Conservation (phyloP, 1,140 invertebrate species). For the Leptopilina boulardi region DNA sequence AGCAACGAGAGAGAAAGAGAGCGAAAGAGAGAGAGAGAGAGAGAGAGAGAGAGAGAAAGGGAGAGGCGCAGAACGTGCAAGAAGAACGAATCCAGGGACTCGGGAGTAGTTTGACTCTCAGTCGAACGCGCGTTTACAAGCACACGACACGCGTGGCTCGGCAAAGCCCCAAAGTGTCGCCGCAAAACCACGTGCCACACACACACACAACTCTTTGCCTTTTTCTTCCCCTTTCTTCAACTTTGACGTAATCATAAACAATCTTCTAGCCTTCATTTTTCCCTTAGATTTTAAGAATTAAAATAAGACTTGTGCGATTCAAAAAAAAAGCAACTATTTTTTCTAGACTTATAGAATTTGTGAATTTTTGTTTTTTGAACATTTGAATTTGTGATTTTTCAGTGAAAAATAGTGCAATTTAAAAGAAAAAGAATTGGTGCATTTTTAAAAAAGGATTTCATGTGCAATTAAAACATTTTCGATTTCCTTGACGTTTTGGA, state of each 20-base stretch:
- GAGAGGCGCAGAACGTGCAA: constrained; percentile 49
- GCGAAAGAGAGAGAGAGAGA: constrained; percentile 48
- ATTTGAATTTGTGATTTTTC: too few relatives aligned
- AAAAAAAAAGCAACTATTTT: too few relatives aligned
- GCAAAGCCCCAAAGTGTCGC: constrained; percentile 57
- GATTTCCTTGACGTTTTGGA: background rate
- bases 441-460: background rate
- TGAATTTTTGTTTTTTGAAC: too few relatives aligned
- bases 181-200: constrained; percentile 63
- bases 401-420: too few relatives aligned
- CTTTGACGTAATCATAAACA: background rate
- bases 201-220: background rate
- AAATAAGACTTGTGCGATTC: too few relatives aligned
- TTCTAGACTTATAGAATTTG: too few relatives aligned
- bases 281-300: too few relatives aligned
- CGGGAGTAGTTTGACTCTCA: constrained; percentile 62
- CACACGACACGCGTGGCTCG: constrained; percentile 68
- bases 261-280: background rate
- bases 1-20: background rate
- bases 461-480: background rate
- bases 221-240: background rate
- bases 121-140: constrained; percentile 73
- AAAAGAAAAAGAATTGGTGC: background rate
- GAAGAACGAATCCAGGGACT: constrained; percentile 63
- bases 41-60: constrained; percentile 44